Conservation (phyloP, 1,140 invertebrate species). For the Megathymus violae region DNA sequence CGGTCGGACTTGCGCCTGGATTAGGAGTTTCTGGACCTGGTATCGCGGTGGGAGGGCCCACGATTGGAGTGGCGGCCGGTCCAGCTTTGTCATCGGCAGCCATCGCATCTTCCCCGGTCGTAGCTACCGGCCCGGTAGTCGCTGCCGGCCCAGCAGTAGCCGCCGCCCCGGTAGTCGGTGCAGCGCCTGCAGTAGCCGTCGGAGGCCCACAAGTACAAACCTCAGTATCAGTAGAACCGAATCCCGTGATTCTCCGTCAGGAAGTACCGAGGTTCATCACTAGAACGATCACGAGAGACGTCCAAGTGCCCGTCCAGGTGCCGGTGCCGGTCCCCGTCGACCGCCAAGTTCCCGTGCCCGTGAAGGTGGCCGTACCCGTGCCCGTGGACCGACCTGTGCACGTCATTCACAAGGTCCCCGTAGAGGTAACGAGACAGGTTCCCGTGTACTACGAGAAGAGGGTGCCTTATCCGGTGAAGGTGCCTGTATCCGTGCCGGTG, state of each 20-base stretch:
- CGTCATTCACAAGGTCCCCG: too few species aligned
- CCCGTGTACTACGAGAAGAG: constrained; percentile 81
- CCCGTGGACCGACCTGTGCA: too few species aligned
- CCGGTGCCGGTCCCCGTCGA: constrained; percentile 83
- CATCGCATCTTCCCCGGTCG: too few species aligned
- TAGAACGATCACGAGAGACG: constrained; percentile 81
- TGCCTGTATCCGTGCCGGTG: constrained; percentile 67
- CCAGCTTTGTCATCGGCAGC: too few species aligned
- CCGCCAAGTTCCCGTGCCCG: constrained; percentile 67
- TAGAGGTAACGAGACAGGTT: too few species aligned
- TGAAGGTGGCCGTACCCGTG: too few species aligned
- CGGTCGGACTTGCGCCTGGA: constrained; percentile 10
- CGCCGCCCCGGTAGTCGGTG: constrained; percentile 62
- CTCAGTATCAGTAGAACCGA: constrained; percentile 82
- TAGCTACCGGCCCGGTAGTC: constrained; percentile 40
- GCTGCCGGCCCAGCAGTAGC: constrained; percentile 53
- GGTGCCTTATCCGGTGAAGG: constrained; percentile 73
- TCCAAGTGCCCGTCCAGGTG: constrained; percentile 86
- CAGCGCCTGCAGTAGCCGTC: constrained; percentile 53
- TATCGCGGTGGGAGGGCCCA: constrained; percentile 23
- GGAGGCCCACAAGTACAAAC: constrained; percentile 80
- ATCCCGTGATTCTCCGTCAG: constrained; percentile 85
- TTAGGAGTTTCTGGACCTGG: constrained; percentile 16
- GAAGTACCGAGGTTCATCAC: constrained; percentile 84
- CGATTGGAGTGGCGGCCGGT: too few species aligned